Evolutionary conservation across 2,113 vertebrate genomes (phyloP).

Genomic region (Poeciliopsis retropinna): DNA sequence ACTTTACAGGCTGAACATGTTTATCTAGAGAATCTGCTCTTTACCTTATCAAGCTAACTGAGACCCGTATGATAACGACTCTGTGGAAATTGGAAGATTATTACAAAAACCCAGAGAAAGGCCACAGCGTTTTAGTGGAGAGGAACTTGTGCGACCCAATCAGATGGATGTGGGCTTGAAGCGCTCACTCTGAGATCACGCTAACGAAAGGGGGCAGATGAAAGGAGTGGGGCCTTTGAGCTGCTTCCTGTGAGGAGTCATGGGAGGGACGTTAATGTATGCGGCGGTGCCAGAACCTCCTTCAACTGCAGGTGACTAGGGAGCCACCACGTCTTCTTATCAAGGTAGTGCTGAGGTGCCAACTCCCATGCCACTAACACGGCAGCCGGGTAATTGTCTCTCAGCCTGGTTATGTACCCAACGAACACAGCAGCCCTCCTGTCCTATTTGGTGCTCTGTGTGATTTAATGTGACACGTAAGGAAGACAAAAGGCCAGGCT

Average conservation of each 20-base stretch:
- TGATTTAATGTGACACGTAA: slow-evolving; percentile 92
- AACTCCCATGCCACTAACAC: slow-evolving; percentile 83
- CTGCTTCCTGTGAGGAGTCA: slow-evolving; percentile 58
- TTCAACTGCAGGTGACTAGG: slow-evolving; percentile 81
- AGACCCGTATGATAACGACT: neutral
- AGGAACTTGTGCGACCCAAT: slow-evolving; percentile 63
- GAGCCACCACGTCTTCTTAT: slow-evolving; percentile 87
- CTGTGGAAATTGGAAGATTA: slow-evolving; percentile 1
- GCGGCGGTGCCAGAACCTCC: slow-evolving; percentile 73
- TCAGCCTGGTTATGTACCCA: slow-evolving; percentile 88
- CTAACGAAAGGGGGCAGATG: slow-evolving; percentile 84
- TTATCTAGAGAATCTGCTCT: no score
- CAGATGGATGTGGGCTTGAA: slow-evolving; percentile 50
- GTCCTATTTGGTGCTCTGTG: slow-evolving; percentile 79
- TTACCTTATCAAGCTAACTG: neutral
- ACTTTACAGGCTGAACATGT: no score
- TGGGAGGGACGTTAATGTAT: slow-evolving; percentile 87
- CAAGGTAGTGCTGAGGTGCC: slow-evolving; percentile 87
- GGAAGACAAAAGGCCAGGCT: slow-evolving; percentile 95
- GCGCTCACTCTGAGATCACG: slow-evolving; percentile 52
- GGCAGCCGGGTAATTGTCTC: slow-evolving; percentile 81
- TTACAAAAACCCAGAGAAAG: slow-evolving; percentile 1
- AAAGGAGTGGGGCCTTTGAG: slow-evolving; percentile 77
- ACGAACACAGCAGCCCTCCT: slow-evolving; percentile 85
- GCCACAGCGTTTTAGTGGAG: slow-evolving; percentile 38